These are phyloP conservation scores for Loxodonta africana DNA, from an alignment of 2,113 vertebrate genomes.

Conservation along the genomic window DNA sequence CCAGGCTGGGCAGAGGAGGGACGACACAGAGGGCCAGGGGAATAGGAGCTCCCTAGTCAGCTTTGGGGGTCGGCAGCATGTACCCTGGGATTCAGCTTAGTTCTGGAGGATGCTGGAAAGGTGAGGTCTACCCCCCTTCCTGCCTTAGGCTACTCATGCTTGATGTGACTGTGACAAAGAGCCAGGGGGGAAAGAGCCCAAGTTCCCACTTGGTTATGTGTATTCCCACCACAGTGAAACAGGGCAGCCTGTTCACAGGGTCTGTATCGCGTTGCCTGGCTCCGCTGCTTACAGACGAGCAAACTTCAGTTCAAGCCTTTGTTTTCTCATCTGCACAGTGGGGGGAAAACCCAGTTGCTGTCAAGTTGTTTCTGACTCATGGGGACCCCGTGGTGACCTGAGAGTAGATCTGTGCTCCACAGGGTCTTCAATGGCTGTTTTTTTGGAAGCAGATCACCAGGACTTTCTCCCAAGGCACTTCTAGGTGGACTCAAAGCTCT, in stretches of 20 bases:
- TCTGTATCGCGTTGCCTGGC: background rate
- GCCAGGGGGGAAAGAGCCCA: background rate
- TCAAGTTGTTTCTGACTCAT: too few relatives aligned
- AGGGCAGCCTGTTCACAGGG: background rate
- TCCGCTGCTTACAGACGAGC: background rate
- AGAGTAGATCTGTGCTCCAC: too few relatives aligned
- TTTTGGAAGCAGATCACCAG: background rate
- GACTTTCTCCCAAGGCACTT: background rate
- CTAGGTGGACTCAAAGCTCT: background rate
- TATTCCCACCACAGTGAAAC: background rate
- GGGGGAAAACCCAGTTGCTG: too few relatives aligned
- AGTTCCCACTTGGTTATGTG: background rate
- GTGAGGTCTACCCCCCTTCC: background rate
- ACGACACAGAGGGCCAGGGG: background rate
- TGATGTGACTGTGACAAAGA: background rate
- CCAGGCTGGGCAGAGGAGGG: background rate
- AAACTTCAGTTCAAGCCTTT: background rate
- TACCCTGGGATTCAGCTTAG: background rate
- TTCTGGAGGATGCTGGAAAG: background rate
- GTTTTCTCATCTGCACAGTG: background rate
- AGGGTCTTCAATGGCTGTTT: too few relatives aligned
- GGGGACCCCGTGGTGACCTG: too few relatives aligned
- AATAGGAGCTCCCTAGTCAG: background rate
- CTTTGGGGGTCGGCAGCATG: background rate
- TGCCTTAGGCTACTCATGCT: background rate